Conservation (phyloP, 2,113 vertebrate species). For the Grantiella picta region DNA sequence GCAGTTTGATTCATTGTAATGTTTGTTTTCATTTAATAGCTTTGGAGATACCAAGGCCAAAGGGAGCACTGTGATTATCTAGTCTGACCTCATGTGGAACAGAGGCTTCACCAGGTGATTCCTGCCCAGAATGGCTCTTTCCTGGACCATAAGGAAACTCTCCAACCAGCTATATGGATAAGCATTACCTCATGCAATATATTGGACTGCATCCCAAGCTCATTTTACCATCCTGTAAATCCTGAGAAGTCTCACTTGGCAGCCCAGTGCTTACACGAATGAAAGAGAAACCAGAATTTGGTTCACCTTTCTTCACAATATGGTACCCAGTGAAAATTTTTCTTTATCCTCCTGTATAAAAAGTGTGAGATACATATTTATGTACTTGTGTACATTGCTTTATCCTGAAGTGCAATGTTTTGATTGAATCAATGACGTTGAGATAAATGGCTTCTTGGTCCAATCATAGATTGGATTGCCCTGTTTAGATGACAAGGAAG, state of each 20-base stretch:
- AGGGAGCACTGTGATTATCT: not conserved
- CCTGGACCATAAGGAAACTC: not conserved
- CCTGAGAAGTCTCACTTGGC: not conserved
- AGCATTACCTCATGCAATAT: not conserved
- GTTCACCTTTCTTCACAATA: not conserved
- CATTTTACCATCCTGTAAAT: not conserved
- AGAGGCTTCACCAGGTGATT: not conserved
- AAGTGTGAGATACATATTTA: not conserved
- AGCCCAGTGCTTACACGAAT: not conserved
- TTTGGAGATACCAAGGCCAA: not conserved
- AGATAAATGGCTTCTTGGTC: not conserved
- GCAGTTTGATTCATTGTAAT: conserved; percentile 2
- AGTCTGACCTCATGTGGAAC: not conserved
- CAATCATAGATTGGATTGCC: not conserved
- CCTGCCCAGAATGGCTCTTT: not conserved
- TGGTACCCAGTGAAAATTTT: not conserved
- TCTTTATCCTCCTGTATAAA: not conserved
- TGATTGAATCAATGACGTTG: not conserved
- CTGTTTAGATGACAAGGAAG: conserved; percentile 22
- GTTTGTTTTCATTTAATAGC: conserved; percentile 20
- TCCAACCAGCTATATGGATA: not conserved
- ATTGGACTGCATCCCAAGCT: not conserved
- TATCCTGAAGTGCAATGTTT: not conserved
- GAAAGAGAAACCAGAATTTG: not conserved
- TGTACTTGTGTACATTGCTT: not conserved